Percentiles rank a stretch among this genome's conserved stretches.
Evolutionary conservation across 2,888 invertebrate genomes (phyloP).

Genomic region (Thera britannica): DNA sequence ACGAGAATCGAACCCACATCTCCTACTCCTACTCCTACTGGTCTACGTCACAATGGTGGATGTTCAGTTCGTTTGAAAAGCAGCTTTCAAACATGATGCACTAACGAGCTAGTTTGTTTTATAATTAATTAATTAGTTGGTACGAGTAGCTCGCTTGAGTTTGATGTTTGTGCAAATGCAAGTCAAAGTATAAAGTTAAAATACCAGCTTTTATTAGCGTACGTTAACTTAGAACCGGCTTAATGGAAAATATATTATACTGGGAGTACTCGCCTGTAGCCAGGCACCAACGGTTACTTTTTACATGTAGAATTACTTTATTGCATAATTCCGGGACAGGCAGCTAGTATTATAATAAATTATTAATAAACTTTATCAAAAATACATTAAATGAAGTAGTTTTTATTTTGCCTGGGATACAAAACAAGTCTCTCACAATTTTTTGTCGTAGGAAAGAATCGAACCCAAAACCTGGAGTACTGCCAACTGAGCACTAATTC

Average conservation of each 20-base stretch:
- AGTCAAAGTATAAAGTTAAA: neutral
- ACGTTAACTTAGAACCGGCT: neutral
- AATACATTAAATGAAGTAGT: no score
- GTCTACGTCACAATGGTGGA: neutral
- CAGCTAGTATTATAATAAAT: no score
- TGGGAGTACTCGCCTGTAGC: neutral
- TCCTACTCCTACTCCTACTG: no score
- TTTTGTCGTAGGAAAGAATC: neutral
- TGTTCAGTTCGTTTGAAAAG: neutral
- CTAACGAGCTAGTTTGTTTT: neutral
- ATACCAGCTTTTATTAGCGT: neutral
- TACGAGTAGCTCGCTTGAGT: neutral
- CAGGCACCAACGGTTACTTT: no score
- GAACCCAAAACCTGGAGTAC: neutral
- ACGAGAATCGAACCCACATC: neutral
- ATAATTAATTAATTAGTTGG: neutral
- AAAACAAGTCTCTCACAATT: neutral
- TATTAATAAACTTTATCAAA: no score
- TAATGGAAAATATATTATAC: no score
- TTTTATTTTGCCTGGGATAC: no score
- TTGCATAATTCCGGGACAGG: no score
- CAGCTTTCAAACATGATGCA: neutral
- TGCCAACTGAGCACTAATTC: no score
- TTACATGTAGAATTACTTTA: no score
- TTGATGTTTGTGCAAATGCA: neutral